Base-by-base conservation (phyloP, 2,113 vertebrate genomes). In the Phyllopteryx taeniolatus region DNA sequence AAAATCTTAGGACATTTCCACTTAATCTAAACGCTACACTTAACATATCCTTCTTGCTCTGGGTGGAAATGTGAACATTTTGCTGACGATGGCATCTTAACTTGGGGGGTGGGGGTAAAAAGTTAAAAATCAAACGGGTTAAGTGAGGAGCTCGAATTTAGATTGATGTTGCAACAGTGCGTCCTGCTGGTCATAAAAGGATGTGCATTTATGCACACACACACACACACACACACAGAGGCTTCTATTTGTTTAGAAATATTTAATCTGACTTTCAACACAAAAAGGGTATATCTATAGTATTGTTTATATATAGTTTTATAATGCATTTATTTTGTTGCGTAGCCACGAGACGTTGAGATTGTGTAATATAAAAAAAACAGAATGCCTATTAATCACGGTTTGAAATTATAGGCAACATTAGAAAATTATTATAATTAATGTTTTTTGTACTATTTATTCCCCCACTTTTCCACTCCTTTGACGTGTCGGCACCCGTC, bases 131-230 rank as follows among this genome's bases (percentile, higher is more conserved):
- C 13, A 59, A 46, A 69, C 68, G 53, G 61, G 62, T 12, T 60
- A 35, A 9, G 66, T 72, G 31, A 74, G 22, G 15, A 33, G 61
- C 8, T 44, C 19, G 31, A 46, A n/a, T 10, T 39, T 44, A 7
- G 39, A 80, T 77, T 51, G 83, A 72, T 89, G 90, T 74, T 75
- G 82, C 86, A 79, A 85, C 83, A 93, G 90, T 85, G 70, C 91
- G 85, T 82, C 91, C 93, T 93, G 87, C 89, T 92, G 93, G 89
- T 68, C 75, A 66, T 3, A 22, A 47, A 71, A 39, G 67, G 82
- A 19, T 12, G 43, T 42, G 61, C n/a, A 60, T 65, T 9, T 4
- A 22, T 17, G 5, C 27, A 27, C 27, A 27, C 27, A 27, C 1
- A 27, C 27, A 27, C 27, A 27, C 27, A 27, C 27, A 27, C 27